Evolutionary conservation across 2,113 vertebrate species (phyloP), one percentile per base, ranked within the genome.

Genomic region (Holacanthus passer): DNA sequence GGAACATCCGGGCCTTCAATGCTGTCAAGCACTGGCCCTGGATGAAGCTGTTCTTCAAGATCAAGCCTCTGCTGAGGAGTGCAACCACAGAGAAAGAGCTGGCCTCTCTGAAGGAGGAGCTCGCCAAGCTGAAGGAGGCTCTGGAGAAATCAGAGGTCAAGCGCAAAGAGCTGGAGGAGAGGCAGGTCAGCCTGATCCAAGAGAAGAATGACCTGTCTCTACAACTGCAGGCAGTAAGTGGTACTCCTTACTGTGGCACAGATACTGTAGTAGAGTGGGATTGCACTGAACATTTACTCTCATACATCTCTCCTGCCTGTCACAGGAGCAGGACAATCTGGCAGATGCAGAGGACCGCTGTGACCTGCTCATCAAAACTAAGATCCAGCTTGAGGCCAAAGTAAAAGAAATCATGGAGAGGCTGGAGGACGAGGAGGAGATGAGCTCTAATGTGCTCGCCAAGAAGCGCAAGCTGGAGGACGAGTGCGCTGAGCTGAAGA

Each of bases 31-130:
- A 99, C 80, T 99, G 98, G 97, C 97, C 96, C 12, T 99, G 97
- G 97, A 99, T 99, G 97, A 98, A 97, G 83, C 96, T 99, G 24
- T 99, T 98, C 92, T 99, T 99, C 88, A 99, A 97, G 92, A 98
- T 99, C 91, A 99, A 99, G 78, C 97, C 97, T 0, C 88, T 99
- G 22, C 93, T 99, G 82, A 97, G 94, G 87, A 98, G 97, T 0
- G 97, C 97, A 0, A 95, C 98, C 92, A 96, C 95, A 0, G 97
- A 99, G 88, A 98, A 99, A 82, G 97, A 99, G 91, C 92, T 99
- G 94, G 90, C 93, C 0, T 90, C 73, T 60, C 91, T 99, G 73
- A 96, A 97, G 87, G 97, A 97, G 20, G 97, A 99, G 89, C 89
- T 98, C 63, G 93, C 96, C 85, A 96, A 96, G 65, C 90, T 98